Base-by-base conservation (phyloP, 2,113 vertebrate species). In the Poeciliopsis occidentalis region DNA sequence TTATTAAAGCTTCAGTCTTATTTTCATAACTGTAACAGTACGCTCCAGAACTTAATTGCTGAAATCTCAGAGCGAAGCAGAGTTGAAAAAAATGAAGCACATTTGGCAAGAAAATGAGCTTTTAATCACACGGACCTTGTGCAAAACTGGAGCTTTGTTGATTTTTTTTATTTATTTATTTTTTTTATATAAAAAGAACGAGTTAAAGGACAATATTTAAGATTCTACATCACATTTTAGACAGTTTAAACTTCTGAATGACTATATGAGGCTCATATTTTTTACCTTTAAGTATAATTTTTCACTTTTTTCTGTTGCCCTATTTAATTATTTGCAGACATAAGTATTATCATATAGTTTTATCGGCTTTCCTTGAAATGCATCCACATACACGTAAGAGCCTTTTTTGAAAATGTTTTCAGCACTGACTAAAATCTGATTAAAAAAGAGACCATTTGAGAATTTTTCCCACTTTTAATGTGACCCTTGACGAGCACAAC, bases 11-110 rank as follows among this genome's bases (percentile, higher is more conserved):
- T 29, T 39, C 26, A 37, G 69, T 41, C 34, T 30, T 0, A 34
- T 76, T 76, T 63, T 34, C 62, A 31, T 63, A 63, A 31, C 22
- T 3, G 51, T 54, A 54, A 54, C 51, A 17, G 24, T 57, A n/a
- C 22, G 5, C 51, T 24, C 51, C 51, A 8, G 22, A 57, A 57
- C 51, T 57, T 57, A 57, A 57, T 57, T 57, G 51, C 51, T 57
- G 24, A 57, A 57, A n/a, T 24, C 22, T 57, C 24, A 24, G 22
- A 57, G 51, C 24, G 8, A 54, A 22, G 6, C 22, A 1, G 5
- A n/a, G 24, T 24, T 57, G 51, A n/a, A 57, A 24, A 54, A 57
- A 57, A 47, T 47, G 13, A 19, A 47, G 17, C 44, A 47, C 4
- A 6, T 47, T 17, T 47, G 51, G 8, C 19, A 57, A 57, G 51